Conservation (phyloP, 2,797 vertebrate genomes). For the Hemitrygon akajei region DNA sequence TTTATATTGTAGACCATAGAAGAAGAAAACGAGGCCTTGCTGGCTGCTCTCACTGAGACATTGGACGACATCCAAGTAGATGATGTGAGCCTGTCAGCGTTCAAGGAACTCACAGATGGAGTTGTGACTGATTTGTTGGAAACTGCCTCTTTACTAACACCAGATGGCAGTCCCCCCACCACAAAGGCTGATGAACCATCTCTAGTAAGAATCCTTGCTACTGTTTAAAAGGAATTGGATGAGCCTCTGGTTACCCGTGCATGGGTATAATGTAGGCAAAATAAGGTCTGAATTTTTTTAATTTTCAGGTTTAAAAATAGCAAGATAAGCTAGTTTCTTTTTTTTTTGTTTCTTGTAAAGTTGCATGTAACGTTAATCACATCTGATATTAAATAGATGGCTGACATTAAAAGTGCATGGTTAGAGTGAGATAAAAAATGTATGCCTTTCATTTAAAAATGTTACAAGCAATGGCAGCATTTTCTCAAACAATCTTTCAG, state of each 20-base stretch:
- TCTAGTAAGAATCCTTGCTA: slow-evolving; percentile 78
- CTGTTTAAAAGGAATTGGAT: slow-evolving; percentile 68
- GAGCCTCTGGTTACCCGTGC: slow-evolving; percentile 65
- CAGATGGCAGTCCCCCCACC: slow-evolving; percentile 50
- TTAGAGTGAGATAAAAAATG: neutral
- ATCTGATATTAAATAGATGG: neutral
- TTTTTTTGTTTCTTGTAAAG: neutral
- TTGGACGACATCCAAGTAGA: slow-evolving; percentile 87
- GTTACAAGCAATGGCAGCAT: neutral
- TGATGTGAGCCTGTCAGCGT: slow-evolving; percentile 78
- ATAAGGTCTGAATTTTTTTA: slow-evolving; percentile 78
- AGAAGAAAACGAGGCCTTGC: slow-evolving; percentile 89
- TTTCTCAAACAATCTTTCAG: neutral
- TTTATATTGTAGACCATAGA: slow-evolving; percentile 65
- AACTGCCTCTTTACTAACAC: slow-evolving; percentile 55
- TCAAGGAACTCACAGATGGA: slow-evolving; percentile 65
- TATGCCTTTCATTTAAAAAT: slow-evolving; percentile 19
- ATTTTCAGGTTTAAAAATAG: slow-evolving; percentile 66
- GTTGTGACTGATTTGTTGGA: slow-evolving; percentile 60
- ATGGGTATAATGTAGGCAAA: slow-evolving; percentile 65
- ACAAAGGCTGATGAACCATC: slow-evolving; percentile 83
- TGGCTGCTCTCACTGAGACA: slow-evolving; percentile 89
- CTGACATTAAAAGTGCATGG: slow-evolving; percentile 6
- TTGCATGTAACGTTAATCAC: slow-evolving; percentile 10
- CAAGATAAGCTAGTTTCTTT: slow-evolving; percentile 34